Evolutionary conservation across 2,113 vertebrate genomes (phyloP), one percentile per base, ranked within the genome.

Genomic region (Actenoides lindsayi): DNA sequence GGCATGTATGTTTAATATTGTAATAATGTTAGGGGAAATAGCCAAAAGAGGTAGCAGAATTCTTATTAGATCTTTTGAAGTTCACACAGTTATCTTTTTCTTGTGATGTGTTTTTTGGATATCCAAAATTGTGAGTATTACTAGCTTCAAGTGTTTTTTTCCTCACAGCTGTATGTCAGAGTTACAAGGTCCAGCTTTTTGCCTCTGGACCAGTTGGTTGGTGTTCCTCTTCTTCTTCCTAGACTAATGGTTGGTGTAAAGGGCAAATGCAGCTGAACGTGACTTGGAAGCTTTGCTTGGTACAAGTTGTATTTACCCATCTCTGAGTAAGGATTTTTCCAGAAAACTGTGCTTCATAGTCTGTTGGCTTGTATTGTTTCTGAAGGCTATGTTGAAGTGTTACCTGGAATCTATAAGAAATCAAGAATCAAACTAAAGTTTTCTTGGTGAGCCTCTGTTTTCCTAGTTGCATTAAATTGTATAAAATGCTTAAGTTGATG

Each of bases 311-410:
- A 24, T 44, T 50, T 91, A 18, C 33, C 15, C 16, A 18, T 27
- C 39, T 63, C 2, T 21, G 35, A 33, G 24, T 21, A 60, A 28
- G 25, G 31, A 27, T 44, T 83, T 68, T n/a, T 75, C 23, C 20
- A 39, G 57, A 50, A 69, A 83, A 33, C 30, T 30, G 6, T 0
- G 1, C 27, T 53, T 82, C 0, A 0, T 46, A 31, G 37, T 51
- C 41, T 37, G 4, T 48, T 92, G 60, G 42, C 17, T 79, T 53
- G 4, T 27, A 4, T 57, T 74, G 21, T 73, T 85, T 69, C 39
- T 68, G 33, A 90, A 51, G 46, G 31, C 11, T 62, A 2, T 63
- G 44, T 28, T 44, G 33, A 39, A 76, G 30, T 51, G 13, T 54
- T 79, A 27, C 2, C 28, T 57, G 16, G 28, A 13, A 51, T 56